Conservation (phyloP, 2,797 vertebrate species). For the Cephalopachus bancanus region DNA sequence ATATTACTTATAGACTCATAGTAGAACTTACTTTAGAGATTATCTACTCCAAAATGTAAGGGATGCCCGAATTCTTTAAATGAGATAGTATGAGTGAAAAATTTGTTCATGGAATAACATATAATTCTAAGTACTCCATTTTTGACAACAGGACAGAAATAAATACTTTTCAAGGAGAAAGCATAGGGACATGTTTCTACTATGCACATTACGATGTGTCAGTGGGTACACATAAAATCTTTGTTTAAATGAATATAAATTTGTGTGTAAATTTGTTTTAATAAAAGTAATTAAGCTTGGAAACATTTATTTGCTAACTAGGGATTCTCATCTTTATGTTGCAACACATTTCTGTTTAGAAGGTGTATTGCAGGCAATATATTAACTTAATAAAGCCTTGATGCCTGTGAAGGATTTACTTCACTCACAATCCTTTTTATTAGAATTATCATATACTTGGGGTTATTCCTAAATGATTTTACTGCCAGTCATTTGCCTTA, state of each 20-base stretch:
- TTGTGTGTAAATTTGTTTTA: too few species aligned
- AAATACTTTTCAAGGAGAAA: neutral
- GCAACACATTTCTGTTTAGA: neutral
- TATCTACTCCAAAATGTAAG: neutral
- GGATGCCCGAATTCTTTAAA: neutral
- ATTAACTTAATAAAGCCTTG: neutral
- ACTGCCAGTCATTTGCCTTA: neutral
- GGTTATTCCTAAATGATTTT: neutral
- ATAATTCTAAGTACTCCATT: neutral
- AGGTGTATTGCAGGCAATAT: neutral
- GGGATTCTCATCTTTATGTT: neutral
- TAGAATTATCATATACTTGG: neutral
- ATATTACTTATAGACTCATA: neutral
- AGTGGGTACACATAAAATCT: neutral
- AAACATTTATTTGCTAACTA: neutral
- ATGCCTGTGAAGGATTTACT: neutral
- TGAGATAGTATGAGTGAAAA: neutral
- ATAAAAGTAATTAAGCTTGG: neutral
- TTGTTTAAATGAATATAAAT: neutral
- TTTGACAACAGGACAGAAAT: constrained; percentile 18
- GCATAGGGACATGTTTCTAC: neutral
- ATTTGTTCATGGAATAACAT: neutral
- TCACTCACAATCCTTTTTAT: neutral
- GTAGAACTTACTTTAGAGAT: neutral
- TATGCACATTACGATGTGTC: neutral